Evolutionary conservation across 2,888 invertebrate species (phyloP).

Genomic region (Apamea sordens): DNA sequence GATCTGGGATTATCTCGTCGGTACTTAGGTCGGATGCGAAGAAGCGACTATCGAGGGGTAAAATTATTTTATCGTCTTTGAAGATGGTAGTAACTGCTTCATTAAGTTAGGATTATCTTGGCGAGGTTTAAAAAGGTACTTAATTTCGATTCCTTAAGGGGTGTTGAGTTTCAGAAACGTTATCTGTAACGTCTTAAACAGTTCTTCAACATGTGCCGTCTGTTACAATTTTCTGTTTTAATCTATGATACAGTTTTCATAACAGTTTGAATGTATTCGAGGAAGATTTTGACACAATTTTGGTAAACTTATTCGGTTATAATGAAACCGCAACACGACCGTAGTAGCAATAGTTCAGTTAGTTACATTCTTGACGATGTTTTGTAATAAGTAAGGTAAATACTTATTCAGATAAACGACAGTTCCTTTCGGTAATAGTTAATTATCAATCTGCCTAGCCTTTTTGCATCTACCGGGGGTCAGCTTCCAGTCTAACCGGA

Average conservation of each 20-base stretch:
- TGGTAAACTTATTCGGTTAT: background rate
- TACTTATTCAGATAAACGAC: background rate
- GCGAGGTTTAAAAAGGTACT: background rate
- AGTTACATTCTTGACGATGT: background rate
- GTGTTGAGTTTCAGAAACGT: background rate
- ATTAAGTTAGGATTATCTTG: constrained; percentile 15
- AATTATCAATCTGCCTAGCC: background rate
- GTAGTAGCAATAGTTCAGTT: background rate
- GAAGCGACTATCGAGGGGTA: background rate
- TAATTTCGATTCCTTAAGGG: constrained; percentile 1
- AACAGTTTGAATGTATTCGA: constrained; percentile 39
- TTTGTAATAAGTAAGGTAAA: background rate
- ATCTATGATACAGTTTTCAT: constrained; percentile 33
- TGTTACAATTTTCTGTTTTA: background rate
- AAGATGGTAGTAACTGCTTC: constrained; percentile 6
- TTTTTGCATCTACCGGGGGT: background rate
- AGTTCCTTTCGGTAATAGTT: background rate
- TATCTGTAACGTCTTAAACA: constrained; percentile 1
- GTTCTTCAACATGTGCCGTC: background rate
- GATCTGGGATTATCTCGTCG: constrained; percentile 50
- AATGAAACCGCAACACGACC: constrained; percentile 13
- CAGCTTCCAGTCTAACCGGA: background rate
- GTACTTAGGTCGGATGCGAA: constrained; percentile 19
- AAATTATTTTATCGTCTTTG: constrained; percentile 20
- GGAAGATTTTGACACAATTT: constrained; percentile 39